Conservation (phyloP, 1,140 invertebrate species). For the Caenorhabditis inopinata region DNA sequence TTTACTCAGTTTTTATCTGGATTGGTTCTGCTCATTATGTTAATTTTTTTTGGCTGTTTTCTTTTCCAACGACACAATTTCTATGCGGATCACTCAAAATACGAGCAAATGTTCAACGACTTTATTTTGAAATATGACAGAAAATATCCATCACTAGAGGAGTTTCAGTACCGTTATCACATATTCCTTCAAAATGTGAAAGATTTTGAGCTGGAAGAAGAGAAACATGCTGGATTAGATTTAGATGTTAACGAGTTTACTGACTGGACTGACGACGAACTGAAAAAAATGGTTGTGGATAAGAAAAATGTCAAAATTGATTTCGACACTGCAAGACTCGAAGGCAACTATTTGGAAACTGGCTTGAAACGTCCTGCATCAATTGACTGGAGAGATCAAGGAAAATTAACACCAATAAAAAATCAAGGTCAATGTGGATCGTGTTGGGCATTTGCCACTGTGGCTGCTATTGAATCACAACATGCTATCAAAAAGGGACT, state of each 20-base stretch:
- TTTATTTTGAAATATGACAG: conserved; percentile 13
- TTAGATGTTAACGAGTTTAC: conserved; percentile 30
- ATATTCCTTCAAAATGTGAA: conserved; percentile 29
- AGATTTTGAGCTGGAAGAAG: conserved; percentile 33
- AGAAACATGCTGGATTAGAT: conserved; percentile 10
- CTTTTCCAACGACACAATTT: neutral
- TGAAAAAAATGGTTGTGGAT: neutral
- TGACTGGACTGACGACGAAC: conserved; percentile 27
- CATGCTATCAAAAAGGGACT: conserved; percentile 21
- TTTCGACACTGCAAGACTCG: neutral
- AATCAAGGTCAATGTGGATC: conserved; percentile 43
- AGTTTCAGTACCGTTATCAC: neutral
- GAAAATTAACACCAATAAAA: conserved; percentile 36
- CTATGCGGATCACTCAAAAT: neutral
- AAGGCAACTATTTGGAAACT: neutral
- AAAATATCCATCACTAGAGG: neutral
- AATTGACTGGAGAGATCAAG: conserved; percentile 23
- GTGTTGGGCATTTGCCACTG: conserved; percentile 42
- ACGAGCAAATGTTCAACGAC: neutral
- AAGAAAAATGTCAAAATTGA: neutral
- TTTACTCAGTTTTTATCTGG: neutral
- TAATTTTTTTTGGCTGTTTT: neutral
- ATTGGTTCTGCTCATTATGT: neutral
- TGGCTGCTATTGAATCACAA: conserved; percentile 31
- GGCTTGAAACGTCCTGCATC: neutral